Evolutionary conservation across 2,113 vertebrate genomes (phyloP), one percentile per base, ranked within the genome.

Genomic region (Etheostoma cragini): DNA sequence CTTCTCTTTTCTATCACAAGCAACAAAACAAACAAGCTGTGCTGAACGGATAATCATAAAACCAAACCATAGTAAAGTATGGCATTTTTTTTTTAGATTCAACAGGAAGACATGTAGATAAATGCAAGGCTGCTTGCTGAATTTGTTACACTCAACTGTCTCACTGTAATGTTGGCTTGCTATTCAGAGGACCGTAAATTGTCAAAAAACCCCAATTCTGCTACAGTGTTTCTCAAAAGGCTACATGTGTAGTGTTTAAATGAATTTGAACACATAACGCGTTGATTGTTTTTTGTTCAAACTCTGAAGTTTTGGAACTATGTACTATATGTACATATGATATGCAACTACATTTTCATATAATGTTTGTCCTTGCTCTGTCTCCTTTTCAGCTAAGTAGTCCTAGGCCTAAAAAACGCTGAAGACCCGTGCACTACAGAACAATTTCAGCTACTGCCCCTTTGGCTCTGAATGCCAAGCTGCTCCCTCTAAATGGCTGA

Each of bases 401-500:
- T 42, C 38, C 38, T 42, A 42, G 38, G 38, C 10, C 2, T 11
- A 42, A 11, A 42, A 42, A 11, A 42, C 10, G 2, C 11, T 42
- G 38, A 42, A 42, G 10, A 42, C 38, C 38, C 38, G 8, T 42
- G 38, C 38, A 54, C 62, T 1, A 35, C 58, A 65, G 24, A 72
- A 53, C 46, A 8, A 19, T 45, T 65, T 65, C 53, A 67, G 81
- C 13, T 54, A 22, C 66, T 65, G 17, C 16, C 12, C 21, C 65
- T 49, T 73, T 15, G 8, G 73, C 54, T 76, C 80, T 76, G 65
- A 53, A 21, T 77, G 54, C 65, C 65, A 24, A 35, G 38, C 53
- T 50, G 61, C 22, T 66, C 33, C 57, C 50, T 33, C 45, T 63
- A 38, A 73, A 70, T 6, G 17, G 45, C 33, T 91, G 85, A 74